phyloP scores from a whole-genome alignment of 1,140 invertebrate species.

The Bombus superbus region DNA sequence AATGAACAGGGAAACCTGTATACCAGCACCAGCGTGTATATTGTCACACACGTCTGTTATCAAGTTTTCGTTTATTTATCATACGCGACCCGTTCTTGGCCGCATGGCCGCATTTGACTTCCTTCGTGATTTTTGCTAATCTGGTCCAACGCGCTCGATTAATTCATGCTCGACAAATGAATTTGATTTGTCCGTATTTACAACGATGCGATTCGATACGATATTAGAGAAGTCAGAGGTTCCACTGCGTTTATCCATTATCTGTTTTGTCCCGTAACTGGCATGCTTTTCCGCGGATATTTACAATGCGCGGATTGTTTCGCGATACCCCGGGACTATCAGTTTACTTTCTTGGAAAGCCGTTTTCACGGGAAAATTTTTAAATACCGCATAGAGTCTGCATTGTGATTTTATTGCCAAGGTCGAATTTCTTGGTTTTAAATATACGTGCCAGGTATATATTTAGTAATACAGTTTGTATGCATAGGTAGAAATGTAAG shows the following conservation, averaged over 20 bases:
- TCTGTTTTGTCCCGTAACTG: neutral
- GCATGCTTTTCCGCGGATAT: neutral
- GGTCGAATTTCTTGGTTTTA: conserved; percentile 7
- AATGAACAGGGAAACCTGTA: conserved; percentile 2
- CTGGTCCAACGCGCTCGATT: neutral
- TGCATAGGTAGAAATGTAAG: neutral
- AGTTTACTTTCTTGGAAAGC: conserved; percentile 27
- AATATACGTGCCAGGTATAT: conserved; percentile 7
- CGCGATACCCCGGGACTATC: neutral
- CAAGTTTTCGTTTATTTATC: conserved; percentile 7
- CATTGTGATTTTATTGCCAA: conserved; percentile 27
- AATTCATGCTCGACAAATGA: conserved; percentile 20
- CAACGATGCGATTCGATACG: conserved; percentile 9
- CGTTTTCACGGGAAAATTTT: conserved; percentile 19
- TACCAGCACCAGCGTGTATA: neutral
- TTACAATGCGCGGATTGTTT: conserved; percentile 35
- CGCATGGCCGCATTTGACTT: neutral
- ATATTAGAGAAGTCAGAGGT: neutral
- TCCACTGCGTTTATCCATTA: conserved; percentile 12
- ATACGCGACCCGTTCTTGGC: no score
- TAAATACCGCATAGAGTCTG: neutral
- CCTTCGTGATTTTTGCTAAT: no score
- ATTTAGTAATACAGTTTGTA: neutral
- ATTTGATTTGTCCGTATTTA: neutral
- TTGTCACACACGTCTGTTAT: conserved; percentile 12